Evolutionary conservation across 2,797 vertebrate species (phyloP), one percentile per base, ranked within the genome.

Genomic region (Helostoma temminkii): DNA sequence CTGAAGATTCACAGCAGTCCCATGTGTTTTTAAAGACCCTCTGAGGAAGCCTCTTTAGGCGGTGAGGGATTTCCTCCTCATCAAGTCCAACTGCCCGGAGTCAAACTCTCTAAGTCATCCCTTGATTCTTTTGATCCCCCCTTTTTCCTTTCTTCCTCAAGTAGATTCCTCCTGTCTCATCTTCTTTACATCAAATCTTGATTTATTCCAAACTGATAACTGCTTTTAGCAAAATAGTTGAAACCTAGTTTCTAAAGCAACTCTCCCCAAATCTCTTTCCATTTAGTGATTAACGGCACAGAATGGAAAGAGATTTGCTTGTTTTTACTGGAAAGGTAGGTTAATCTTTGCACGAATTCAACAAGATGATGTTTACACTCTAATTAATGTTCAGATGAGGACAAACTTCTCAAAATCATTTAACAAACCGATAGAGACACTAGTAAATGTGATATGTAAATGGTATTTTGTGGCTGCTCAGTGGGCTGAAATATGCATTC

Each of bases 51-150:
- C 64, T 79, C 81, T 86, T 78, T 81, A 82, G 79, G 77, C 39
- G 9, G 66, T 55, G 59, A 83, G 77, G 83, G 89, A 91, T 91
- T 91, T 91, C 84, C 83, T 88, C 71, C 81, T 87, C 83, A 86
- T 90, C 84, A 86, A 69, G 56, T 87, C 76, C 45, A 19, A 22
- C 62, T 39, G 74, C 77, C 81, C 1, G 30, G 11, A 83, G 83
- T 81, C 66, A 74, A 60, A 66, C 47, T 67, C 56, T 69, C 49
- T 22, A 68, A 83, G 62, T 65, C 65, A 67, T 71, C 70, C 64
- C 70, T 54, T 78, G 70, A 88, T 82, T 88, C 75, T 57, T 58
- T 37, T 62, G 32, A 49, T 73, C 55, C 53, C 66, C 48, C 24
- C 21, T 54, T 25, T n/a, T 84, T 77, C 67, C 71, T 43, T 69